Percentiles rank a stretch among this genome's conserved stretches.
These are phyloP conservation scores for Fratercula arctica DNA, from an alignment of 2,797 vertebrate genomes.

Conservation along the genomic window DNA sequence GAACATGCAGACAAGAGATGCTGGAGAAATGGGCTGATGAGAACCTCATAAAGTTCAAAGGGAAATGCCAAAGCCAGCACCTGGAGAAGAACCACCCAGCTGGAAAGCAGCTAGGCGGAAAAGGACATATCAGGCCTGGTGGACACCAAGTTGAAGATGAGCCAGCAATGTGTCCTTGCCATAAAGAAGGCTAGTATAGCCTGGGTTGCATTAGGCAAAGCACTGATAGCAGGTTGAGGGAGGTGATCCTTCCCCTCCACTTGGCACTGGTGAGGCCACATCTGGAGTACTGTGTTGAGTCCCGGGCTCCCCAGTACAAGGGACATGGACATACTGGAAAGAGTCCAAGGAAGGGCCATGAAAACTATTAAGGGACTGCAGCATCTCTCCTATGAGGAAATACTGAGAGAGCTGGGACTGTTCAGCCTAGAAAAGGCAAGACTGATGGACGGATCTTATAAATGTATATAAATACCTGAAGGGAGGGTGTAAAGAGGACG, in stretches of 20 bases:
- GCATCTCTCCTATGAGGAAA: neutral
- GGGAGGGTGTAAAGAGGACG: neutral
- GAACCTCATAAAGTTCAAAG: neutral
- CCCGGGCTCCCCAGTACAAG: neutral
- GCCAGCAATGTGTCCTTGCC: neutral
- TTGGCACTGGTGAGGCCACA: neutral
- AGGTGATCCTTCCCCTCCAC: neutral
- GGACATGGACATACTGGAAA: neutral
- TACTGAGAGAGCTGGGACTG: neutral
- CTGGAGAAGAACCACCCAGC: neutral
- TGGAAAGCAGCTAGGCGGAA: neutral
- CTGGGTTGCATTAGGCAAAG: neutral
- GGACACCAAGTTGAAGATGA: neutral
- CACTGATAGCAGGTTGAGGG: neutral
- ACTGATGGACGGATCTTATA: neutral
- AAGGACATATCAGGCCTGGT: fast-evolving
- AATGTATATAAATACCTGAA: neutral
- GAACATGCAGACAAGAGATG: neutral
- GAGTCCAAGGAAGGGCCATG: neutral
- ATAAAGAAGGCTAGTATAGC: neutral
- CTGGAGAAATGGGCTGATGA: neutral
- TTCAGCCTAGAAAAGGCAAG: neutral
- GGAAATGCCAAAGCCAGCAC: neutral
- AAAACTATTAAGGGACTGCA: neutral
- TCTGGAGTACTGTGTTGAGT: neutral